A percentile compares a stretch with the other conserved stretches of the same genome.
Conservation (phyloP, 2,888 invertebrate species). For the Orthosia cruda region DNA sequence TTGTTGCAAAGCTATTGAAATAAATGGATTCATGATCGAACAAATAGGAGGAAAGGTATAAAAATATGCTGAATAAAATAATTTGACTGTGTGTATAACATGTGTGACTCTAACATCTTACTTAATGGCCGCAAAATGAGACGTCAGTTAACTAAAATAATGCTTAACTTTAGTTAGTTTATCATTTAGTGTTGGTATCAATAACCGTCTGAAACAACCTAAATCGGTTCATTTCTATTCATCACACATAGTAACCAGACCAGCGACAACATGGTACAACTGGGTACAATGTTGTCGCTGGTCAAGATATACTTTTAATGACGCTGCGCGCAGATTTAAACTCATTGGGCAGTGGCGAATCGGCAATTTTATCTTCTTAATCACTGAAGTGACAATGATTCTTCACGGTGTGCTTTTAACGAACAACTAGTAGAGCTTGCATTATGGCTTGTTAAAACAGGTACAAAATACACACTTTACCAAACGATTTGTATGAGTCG, state of each 20-base stretch:
- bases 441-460: not conserved
- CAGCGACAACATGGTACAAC: not conserved
- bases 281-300: not conserved
- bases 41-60: not conserved
- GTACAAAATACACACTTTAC: not conserved
- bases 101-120: no score
- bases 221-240: not conserved
- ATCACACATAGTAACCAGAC: no score
- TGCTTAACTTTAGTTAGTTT: no score
- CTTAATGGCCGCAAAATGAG: no score
- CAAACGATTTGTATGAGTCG: not conserved
- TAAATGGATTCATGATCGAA: not conserved
- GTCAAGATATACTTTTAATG: not conserved
- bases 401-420: not conserved
- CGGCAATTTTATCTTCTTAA: no score
- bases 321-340: no score
- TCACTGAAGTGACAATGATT: no score
- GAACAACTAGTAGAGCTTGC: not conserved
- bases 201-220: not conserved
- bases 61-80: not conserved
- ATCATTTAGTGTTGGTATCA: no score
- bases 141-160: no score
- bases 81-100: no score
- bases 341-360: no score
- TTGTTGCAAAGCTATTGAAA: slow-evolving; percentile 1